These are phyloP conservation scores for Pseudochromis fuscus DNA, from an alignment of 2,797 vertebrate species.

Conservation along the genomic window DNA sequence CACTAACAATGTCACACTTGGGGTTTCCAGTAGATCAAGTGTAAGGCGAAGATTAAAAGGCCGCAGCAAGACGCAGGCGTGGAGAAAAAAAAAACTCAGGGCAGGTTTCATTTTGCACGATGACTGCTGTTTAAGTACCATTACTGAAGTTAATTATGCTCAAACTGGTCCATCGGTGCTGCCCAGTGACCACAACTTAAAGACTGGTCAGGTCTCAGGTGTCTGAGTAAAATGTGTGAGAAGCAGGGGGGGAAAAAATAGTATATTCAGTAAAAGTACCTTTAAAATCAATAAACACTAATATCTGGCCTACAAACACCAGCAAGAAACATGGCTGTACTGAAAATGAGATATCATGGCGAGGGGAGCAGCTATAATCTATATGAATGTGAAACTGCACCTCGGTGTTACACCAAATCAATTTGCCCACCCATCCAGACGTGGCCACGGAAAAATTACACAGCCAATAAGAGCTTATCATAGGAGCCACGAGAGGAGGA, in stretches of 20 bases:
- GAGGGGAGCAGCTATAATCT: slow-evolving; percentile 27
- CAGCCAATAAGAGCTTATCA: slow-evolving; percentile 73
- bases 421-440: slow-evolving; percentile 57
- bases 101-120: slow-evolving; percentile 38
- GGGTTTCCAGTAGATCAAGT: slow-evolving; percentile 22
- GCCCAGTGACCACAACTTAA: slow-evolving; percentile 35
- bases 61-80: background rate
- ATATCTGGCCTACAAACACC: slow-evolving; percentile 3
- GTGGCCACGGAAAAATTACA: slow-evolving; percentile 60
- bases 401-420: slow-evolving; percentile 47
- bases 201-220: slow-evolving; percentile 18
- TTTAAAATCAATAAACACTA: slow-evolving; percentile 4
- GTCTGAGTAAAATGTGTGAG: background rate
- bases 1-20: slow-evolving; percentile 17
- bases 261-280: background rate
- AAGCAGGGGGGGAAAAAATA: background rate
- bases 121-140: slow-evolving; percentile 40
- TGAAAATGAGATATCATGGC: slow-evolving; percentile 38
- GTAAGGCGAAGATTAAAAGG: slow-evolving; percentile 25
- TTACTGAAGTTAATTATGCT: slow-evolving; percentile 59
- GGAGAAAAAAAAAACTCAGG: slow-evolving; percentile 31
- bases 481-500: slow-evolving; percentile 61
- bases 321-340: slow-evolving; percentile 11
- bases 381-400: slow-evolving; percentile 38
- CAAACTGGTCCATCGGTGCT: slow-evolving; percentile 31